Conservation (phyloP, 2,113 vertebrate genomes). For the Dolichotis patagonum region DNA sequence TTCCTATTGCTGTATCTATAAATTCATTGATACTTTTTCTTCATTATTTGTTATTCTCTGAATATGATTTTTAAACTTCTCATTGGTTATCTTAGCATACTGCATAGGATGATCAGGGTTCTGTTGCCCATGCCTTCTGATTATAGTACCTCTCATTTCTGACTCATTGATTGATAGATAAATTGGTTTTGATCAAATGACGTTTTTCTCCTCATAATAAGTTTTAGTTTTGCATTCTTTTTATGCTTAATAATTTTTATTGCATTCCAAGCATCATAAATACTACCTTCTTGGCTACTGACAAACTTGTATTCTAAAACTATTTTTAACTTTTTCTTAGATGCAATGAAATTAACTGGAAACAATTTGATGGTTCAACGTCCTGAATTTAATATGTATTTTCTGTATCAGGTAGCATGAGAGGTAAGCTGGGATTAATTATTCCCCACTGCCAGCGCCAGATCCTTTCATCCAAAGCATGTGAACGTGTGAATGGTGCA, state of each 20-base stretch:
- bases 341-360: not conserved
- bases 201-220: not conserved
- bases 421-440: not conserved
- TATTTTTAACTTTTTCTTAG: conserved; percentile 20
- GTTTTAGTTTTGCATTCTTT: not conserved
- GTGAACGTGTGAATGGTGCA: not conserved
- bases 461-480: not conserved
- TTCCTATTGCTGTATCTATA: not conserved
- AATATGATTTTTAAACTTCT: not conserved
- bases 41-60: not conserved
- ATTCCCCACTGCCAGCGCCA: not conserved
- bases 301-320: conserved; percentile 5
- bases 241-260: not conserved
- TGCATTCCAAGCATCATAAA: not conserved
- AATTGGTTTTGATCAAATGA: not conserved
- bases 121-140: not conserved
- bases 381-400: not conserved
- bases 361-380: not conserved
- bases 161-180: not conserved
- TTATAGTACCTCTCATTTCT: not conserved
- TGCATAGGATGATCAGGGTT: not conserved
- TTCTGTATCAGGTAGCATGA: not conserved
- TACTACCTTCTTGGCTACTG: not conserved
- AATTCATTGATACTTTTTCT: not conserved
- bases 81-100: not conserved